These are phyloP conservation scores for Tetramorium alpestre DNA, from an alignment of 1,140 invertebrate genomes.

Conservation along the genomic window DNA sequence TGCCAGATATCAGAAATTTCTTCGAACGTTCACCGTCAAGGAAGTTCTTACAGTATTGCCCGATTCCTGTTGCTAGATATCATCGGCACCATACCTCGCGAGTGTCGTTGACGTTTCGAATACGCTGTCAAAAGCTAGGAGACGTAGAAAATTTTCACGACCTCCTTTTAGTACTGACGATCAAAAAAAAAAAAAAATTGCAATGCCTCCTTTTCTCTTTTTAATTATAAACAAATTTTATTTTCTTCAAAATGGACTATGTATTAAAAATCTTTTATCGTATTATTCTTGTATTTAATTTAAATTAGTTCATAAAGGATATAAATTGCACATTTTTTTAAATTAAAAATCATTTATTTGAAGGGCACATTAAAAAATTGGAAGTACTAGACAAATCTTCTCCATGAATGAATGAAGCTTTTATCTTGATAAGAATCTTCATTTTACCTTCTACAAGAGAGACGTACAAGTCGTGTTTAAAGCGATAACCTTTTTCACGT, in stretches of 20 bases:
- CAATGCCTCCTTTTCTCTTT: not conserved
- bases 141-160: not conserved
- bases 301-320: not conserved
- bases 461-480: not conserved
- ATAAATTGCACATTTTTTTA: not conserved
- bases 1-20: conserved; percentile 7
- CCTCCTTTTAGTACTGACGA: not conserved
- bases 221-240: not conserved
- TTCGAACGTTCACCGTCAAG: not conserved
- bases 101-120: conserved; percentile 39
- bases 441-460: not conserved
- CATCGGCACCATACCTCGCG: not conserved
- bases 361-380: not conserved
- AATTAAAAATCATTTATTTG: not conserved
- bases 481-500: conserved; percentile 3
- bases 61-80: conserved; percentile 3
- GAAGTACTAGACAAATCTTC: not conserved
- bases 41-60: conserved; percentile 4
- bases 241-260: not conserved
- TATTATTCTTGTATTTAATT: not conserved
- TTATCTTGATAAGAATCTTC: not conserved
- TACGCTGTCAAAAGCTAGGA: conserved; percentile 23
- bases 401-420: not conserved
- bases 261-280: not conserved
- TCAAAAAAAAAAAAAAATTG: not conserved